Percentiles rank a stretch among this genome's conserved stretches.
Conservation (phyloP, 1,140 invertebrate species). For the Agraylea sexmaculata region DNA sequence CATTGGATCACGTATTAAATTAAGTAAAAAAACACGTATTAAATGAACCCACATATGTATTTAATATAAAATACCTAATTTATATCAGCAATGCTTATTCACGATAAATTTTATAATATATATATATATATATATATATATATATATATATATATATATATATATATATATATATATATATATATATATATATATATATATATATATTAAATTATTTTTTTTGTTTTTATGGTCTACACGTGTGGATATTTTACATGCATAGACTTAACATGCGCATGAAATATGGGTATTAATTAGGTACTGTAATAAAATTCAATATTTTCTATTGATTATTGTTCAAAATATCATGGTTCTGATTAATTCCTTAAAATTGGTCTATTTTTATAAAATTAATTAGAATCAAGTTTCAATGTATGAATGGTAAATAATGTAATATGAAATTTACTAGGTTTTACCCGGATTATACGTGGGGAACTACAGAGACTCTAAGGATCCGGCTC, state of each 20-base stretch:
- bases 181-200: constrained; percentile 7
- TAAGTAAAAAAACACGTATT: too few species aligned
- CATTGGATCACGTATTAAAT: too few species aligned
- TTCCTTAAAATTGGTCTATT: too few species aligned
- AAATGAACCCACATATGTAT: too few species aligned
- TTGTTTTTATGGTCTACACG: too few species aligned
- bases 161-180: constrained; percentile 5
- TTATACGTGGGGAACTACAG: constrained; percentile 80
- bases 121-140: constrained; percentile 4
- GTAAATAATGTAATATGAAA: not conserved
- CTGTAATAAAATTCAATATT: constrained; percentile 1
- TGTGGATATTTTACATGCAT: too few species aligned
- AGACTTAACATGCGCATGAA: too few species aligned
- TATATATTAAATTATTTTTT: not conserved
- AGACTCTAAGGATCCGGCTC: constrained; percentile 83
- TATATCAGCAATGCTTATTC: not conserved
- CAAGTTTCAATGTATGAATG: not conserved
- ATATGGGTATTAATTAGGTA: not conserved
- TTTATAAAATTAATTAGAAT: too few species aligned
- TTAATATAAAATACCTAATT: too few species aligned
- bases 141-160: not conserved
- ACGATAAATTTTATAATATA: not conserved
- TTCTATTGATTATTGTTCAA: not conserved
- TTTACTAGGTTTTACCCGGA: constrained; percentile 65
- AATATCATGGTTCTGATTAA: not conserved